Conservation (phyloP, 2,888 invertebrate species). For the Rutpela maculata region DNA sequence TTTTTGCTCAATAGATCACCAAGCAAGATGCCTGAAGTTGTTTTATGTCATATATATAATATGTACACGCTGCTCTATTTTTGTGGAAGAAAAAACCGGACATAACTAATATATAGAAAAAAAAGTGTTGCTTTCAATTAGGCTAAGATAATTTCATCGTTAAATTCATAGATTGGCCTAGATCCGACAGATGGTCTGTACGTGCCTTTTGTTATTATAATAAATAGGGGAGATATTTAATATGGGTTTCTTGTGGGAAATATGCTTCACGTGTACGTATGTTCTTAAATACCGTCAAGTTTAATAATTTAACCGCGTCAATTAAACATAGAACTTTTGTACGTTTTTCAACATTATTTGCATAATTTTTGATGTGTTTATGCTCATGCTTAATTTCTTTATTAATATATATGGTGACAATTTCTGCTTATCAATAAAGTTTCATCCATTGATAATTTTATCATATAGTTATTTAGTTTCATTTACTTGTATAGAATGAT, state of each 20-base stretch:
- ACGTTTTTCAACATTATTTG: not conserved
- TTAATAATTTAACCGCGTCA: not conserved
- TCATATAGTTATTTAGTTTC: not conserved
- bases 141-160: not conserved
- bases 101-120: not conserved
- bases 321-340: not conserved
- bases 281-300: not conserved
- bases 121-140: not conserved
- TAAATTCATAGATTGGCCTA: slow-evolving; percentile 7
- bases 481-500: not conserved
- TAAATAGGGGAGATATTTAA: slow-evolving; percentile 18
- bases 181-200: slow-evolving; percentile 3
- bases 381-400: not conserved
- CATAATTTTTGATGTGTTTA: not conserved
- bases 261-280: not conserved
- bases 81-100: not conserved
- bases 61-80: not conserved
- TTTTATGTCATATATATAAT: not conserved
- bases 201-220: slow-evolving; percentile 12
- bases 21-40: not conserved
- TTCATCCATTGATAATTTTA: not conserved
- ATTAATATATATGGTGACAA: not conserved
- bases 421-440: not conserved
- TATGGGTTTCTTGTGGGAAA: slow-evolving; percentile 2
- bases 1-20: no score